A percentile compares a stretch with the other conserved stretches of the same genome.
Evolutionary conservation across 2,113 vertebrate species (phyloP).

Genomic region (Aldabrachelys gigantea): DNA sequence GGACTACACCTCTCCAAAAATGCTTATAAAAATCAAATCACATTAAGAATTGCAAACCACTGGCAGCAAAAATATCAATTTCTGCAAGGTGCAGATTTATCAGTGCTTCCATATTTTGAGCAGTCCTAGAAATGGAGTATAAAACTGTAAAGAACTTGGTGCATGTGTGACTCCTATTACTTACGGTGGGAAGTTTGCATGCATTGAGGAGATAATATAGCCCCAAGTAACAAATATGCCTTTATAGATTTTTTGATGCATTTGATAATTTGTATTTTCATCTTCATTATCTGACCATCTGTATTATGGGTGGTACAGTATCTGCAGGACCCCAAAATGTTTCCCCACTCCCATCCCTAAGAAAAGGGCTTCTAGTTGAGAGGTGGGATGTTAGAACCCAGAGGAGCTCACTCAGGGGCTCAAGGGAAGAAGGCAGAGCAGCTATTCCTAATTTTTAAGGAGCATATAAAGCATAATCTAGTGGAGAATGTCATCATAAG

Average conservation of each 20-base stretch:
- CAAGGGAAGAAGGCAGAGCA: not conserved
- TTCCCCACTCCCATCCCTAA: not conserved
- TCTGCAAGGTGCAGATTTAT: not conserved
- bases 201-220: not conserved
- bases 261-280: not conserved
- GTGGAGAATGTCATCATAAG: not conserved
- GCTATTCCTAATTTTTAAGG: not conserved
- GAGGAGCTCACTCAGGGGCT: not conserved
- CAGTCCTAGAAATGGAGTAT: not conserved
- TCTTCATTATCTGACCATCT: not conserved
- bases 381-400: not conserved
- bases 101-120: not conserved
- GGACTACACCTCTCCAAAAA: not conserved
- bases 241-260: not conserved
- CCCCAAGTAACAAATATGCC: not conserved
- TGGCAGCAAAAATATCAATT: not conserved
- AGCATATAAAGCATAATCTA: not conserved
- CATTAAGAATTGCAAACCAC: not conserved
- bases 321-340: not conserved
- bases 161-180: not conserved
- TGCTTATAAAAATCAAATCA: not conserved
- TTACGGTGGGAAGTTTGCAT: not conserved
- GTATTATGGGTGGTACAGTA: not conserved
- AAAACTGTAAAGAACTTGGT: not conserved
- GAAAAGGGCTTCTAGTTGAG: not conserved